Percentiles rank a stretch among this genome's conserved stretches.
Evolutionary conservation across 2,113 vertebrate genomes (phyloP).

Genomic region (Melanostigma gelatinosum): DNA sequence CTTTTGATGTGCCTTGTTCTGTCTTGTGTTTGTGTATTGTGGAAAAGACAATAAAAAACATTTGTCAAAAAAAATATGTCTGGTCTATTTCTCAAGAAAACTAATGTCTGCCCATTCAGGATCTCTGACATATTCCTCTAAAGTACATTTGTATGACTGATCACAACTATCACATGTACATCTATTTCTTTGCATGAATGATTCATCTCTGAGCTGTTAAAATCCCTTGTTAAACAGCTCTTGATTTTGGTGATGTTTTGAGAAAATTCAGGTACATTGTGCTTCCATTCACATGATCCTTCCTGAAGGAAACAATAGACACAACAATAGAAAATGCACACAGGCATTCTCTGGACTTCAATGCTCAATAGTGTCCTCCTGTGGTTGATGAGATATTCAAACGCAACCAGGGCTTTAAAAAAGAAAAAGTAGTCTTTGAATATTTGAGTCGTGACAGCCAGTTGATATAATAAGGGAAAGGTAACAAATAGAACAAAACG

Average conservation of each 20-base stretch:
- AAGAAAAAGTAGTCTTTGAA: not conserved
- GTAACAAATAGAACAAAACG: not conserved
- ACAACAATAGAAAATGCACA: slow-evolving; percentile 40
- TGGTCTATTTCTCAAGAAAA: not conserved
- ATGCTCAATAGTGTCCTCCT: slow-evolving; percentile 58
- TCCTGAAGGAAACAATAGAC: slow-evolving; percentile 36
- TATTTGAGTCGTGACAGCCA: not conserved
- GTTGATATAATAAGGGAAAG: not conserved
- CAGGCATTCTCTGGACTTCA: not conserved
- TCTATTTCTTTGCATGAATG: not conserved
- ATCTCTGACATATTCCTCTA: not conserved
- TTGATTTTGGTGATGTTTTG: slow-evolving; percentile 35
- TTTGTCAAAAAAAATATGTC: not conserved
- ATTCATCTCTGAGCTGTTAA: not conserved
- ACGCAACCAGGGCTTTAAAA: not conserved
- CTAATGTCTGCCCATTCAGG: not conserved
- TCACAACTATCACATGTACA: not conserved
- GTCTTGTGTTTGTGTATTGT: too few relatives aligned
- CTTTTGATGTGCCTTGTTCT: too few relatives aligned
- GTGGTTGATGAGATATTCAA: slow-evolving; percentile 25
- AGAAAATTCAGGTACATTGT: slow-evolving; percentile 42
- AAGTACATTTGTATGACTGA: not conserved
- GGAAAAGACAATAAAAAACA: too few relatives aligned
- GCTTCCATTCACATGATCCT: slow-evolving; percentile 30
- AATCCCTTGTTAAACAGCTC: slow-evolving; percentile 13